A percentile compares a stretch with the other conserved stretches of the same genome.
These are phyloP conservation scores for Cardiocondyla obscurior DNA, from an alignment of 1,140 invertebrate genomes.

Conservation along the genomic window DNA sequence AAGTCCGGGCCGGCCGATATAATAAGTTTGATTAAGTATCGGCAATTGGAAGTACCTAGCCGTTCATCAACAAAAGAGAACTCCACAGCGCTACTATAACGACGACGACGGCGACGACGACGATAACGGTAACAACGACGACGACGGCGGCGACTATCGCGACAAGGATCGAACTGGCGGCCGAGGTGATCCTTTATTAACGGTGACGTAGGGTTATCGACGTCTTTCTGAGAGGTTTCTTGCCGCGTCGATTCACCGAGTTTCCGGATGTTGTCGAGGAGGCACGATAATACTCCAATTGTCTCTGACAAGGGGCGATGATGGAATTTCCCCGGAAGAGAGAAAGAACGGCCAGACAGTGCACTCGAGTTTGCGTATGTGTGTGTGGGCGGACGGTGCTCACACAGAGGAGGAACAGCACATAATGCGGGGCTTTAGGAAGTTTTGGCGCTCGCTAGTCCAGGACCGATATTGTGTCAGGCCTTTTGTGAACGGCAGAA, in stretches of 20 bases:
- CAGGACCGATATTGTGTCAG: slow-evolving; percentile 42
- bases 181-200: slow-evolving; percentile 57
- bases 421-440: slow-evolving; percentile 45
- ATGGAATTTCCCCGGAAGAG: slow-evolving; percentile 51
- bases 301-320: slow-evolving; percentile 38
- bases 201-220: slow-evolving; percentile 53
- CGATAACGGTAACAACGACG: slow-evolving; percentile 16
- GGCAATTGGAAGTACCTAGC: slow-evolving; percentile 39
- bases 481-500: slow-evolving; percentile 45
- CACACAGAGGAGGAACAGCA: not conserved
- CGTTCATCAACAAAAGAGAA: slow-evolving; percentile 59
- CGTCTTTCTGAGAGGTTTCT: slow-evolving; percentile 63
- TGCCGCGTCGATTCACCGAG: slow-evolving; percentile 56
- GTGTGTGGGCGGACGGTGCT: not conserved
- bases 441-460: slow-evolving; percentile 23
- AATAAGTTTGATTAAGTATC: slow-evolving; percentile 72
- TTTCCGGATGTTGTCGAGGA: slow-evolving; percentile 39
- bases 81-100: slow-evolving; percentile 3
- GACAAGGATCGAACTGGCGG: slow-evolving; percentile 22
- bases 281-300: slow-evolving; percentile 47
- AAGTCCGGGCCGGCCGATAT: slow-evolving; percentile 55
- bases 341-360: slow-evolving; percentile 47
- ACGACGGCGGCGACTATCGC: slow-evolving; percentile 18
- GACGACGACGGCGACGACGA: slow-evolving; percentile 29
- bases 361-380: slow-evolving; percentile 43